Evolutionary conservation across 2,888 invertebrate genomes (phyloP).

Genomic region (Coremacera marginata): DNA sequence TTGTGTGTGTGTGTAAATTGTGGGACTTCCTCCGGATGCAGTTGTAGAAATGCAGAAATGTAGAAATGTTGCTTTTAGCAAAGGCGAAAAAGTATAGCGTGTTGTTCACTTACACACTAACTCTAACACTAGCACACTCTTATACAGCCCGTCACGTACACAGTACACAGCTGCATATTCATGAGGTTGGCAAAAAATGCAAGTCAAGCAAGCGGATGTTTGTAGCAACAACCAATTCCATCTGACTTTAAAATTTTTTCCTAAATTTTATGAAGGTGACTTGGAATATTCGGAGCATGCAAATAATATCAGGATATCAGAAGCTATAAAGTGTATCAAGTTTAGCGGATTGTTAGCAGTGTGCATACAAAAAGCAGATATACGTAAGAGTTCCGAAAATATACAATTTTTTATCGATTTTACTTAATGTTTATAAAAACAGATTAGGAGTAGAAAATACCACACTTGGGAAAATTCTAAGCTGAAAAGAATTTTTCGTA

Average conservation of each 20-base stretch:
- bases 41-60: too few relatives aligned
- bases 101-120: not conserved
- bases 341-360: too few relatives aligned
- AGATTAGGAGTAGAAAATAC: too few relatives aligned
- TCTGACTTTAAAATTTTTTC: not conserved
- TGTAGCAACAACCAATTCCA: not conserved
- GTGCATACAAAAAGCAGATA: too few relatives aligned
- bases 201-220: slow-evolving; percentile 8
- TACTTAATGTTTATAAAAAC: too few relatives aligned
- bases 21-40: not conserved
- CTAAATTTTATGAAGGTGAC: not conserved
- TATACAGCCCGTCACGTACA: not conserved
- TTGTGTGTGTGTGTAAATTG: not conserved
- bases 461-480: too few relatives aligned
- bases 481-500: too few relatives aligned
- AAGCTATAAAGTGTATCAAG: not conserved
- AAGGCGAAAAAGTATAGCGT: not conserved
- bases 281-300: not conserved
- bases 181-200: slow-evolving; percentile 41
- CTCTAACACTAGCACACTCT: slow-evolving; percentile 22
- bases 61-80: not conserved
- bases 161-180: slow-evolving; percentile 43
- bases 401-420: too few relatives aligned
- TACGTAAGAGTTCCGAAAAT: too few relatives aligned
- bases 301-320: not conserved